Conservation (phyloP, 2,113 vertebrate species). For the Meleagris gallopavo region DNA sequence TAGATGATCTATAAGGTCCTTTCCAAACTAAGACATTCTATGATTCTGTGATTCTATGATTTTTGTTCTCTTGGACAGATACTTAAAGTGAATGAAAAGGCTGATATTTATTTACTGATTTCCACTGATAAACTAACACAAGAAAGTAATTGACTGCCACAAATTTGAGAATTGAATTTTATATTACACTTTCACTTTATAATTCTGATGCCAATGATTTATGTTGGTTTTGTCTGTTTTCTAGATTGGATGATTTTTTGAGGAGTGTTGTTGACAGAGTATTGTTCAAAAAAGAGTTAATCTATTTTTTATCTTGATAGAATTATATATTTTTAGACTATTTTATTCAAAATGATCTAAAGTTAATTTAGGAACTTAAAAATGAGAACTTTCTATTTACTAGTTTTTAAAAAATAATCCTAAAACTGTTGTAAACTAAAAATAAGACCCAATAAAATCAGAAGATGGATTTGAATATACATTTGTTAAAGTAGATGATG, state of each 20-base stretch:
- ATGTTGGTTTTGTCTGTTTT: not conserved
- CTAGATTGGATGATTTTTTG: not conserved
- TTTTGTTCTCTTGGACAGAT: not conserved
- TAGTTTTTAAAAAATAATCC: not conserved
- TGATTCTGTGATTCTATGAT: no score
- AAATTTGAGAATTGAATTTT: not conserved
- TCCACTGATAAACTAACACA: not conserved
- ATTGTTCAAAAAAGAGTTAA: not conserved
- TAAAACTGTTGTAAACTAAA: not conserved
- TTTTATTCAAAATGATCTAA: not conserved
- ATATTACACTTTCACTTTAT: not conserved
- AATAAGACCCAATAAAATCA: not conserved
- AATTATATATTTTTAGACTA: not conserved
- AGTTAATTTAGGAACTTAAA: not conserved
- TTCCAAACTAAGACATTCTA: no score
- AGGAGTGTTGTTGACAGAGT: rapidly evolving
- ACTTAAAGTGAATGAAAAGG: not conserved
- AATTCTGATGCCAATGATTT: not conserved
- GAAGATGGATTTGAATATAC: not conserved
- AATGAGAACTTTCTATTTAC: not conserved
- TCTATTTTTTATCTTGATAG: not conserved
- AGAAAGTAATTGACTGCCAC: not conserved
- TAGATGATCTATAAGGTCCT: no score
- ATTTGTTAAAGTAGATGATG: not conserved
- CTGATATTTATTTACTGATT: not conserved